Evolutionary conservation across 2,113 vertebrate species (phyloP), one percentile per base, ranked within the genome.

Genomic region (Terrapene triunguis): DNA sequence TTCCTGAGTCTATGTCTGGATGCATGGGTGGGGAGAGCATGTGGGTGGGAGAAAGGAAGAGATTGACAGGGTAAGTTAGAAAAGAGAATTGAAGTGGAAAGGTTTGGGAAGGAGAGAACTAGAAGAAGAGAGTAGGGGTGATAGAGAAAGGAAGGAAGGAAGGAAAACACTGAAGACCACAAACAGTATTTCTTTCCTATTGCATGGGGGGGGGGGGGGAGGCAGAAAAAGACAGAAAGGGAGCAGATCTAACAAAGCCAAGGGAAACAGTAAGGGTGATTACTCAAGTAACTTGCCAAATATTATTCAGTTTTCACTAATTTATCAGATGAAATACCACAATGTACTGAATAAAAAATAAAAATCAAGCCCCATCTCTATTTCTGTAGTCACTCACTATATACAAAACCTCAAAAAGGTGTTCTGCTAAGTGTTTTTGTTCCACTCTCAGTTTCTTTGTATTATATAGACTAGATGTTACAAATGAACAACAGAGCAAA

Each of bases 21-120:
- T 27, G 25, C 55, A 24, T 57, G 55, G 55, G 55, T 57, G 10
- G 25, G 25, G 0, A 12, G 8, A 91, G 35, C 54, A 59, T 50
- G 4, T 44, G 85, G 91, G 27, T 59, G 89, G 0, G 0, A 69
- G 17, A 69, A 82, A 3, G 81, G 0, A 0, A 79, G 93, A n/a
- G 87, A 79, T 35, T 5, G 25, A 78, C 35, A n/a, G 59, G 35
- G 19, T 10, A 91, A 2, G 85, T 17, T 57, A 93, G 35, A 69
- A 85, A 29, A 89, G 47, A 0, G 2, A 69, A n/a, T 35, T 69
- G 62, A 8, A n/a, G 42, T 22, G 72, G 5, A 82, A 84, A 93
- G 89, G 62, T 16, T n/a, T 69, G 62, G 35, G 35, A 69, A 19
- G 62, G 35, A 17, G 17, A 69, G 35, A 69, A 17, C n/a, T 9